Percentiles rank a stretch among this genome's conserved stretches.
These are phyloP conservation scores for Anthoscopus minutus DNA, from an alignment of 2,113 vertebrate species.

Conservation along the genomic window DNA sequence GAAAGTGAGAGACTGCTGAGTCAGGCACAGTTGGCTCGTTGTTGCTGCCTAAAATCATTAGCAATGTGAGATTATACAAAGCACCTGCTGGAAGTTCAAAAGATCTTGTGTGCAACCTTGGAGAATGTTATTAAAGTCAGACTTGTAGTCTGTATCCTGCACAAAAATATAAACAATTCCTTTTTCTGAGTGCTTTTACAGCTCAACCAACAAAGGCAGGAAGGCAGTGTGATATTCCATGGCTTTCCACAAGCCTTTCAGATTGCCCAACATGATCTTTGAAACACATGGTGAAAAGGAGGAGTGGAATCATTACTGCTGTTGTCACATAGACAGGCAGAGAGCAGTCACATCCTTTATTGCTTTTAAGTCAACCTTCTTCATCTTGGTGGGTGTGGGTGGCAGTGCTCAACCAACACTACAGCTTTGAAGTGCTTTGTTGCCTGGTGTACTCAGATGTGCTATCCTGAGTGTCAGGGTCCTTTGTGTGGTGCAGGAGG, in stretches of 20 bases:
- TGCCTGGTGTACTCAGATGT: neutral
- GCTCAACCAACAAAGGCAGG: neutral
- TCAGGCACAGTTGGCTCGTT: slow-evolving; percentile 4
- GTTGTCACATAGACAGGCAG: neutral
- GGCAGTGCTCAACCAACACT: neutral
- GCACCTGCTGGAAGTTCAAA: slow-evolving; percentile 16
- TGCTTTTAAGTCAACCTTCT: neutral
- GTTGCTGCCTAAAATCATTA: slow-evolving; percentile 6
- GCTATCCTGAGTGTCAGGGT: neutral
- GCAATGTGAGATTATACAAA: neutral
- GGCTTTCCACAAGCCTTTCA: neutral
- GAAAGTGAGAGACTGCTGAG: slow-evolving; percentile 29
- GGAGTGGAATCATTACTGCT: neutral
- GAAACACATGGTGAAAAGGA: neutral
- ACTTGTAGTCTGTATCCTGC: neutral
- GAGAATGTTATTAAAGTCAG: neutral
- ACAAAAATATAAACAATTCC: neutral
- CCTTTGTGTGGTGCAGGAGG: neutral
- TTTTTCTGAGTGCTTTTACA: neutral
- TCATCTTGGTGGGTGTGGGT: neutral
- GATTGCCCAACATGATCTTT: neutral
- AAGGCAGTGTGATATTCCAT: neutral
- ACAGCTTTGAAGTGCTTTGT: neutral
- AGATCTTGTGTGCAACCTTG: neutral
- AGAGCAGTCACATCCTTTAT: neutral